Percentiles rank a stretch among this genome's conserved stretches.
Conservation (phyloP, 2,113 vertebrate genomes). For the Axis porcinus region DNA sequence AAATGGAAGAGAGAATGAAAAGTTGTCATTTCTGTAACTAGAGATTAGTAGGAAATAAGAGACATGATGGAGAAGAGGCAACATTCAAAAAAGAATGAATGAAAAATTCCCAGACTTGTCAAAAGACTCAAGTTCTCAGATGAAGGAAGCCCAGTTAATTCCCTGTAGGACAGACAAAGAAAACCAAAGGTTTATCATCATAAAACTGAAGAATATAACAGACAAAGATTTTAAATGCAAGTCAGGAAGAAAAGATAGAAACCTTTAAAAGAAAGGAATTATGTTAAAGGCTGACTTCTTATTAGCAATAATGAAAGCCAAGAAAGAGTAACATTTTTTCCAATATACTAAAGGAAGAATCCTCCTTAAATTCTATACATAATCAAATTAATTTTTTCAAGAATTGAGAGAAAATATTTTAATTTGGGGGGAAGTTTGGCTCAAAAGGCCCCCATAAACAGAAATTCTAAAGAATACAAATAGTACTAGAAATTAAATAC, state of each 20-base stretch:
- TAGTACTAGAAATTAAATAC: neutral
- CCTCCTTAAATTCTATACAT: neutral
- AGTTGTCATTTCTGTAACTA: neutral
- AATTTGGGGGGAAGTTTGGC: neutral
- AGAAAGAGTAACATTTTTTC: neutral
- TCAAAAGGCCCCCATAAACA: neutral
- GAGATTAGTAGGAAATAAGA: neutral
- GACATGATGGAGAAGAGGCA: neutral
- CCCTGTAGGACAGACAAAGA: neutral
- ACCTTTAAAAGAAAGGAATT: neutral
- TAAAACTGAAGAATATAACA: neutral
- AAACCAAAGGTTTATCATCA: neutral
- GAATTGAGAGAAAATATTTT: conserved; percentile 6
- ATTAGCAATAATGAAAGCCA: neutral
- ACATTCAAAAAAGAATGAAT: neutral
- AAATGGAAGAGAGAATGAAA: neutral
- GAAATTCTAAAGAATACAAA: neutral
- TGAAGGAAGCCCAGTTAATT: neutral
- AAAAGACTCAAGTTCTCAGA: neutral
- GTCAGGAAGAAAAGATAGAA: neutral
- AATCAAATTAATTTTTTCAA: neutral
- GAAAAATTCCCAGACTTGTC: neutral
- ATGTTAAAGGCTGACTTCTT: neutral
- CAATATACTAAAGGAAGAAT: neutral
- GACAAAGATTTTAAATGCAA: neutral